Conservation (phyloP, 2,888 invertebrate genomes). For the Heliconius charithonia region DNA sequence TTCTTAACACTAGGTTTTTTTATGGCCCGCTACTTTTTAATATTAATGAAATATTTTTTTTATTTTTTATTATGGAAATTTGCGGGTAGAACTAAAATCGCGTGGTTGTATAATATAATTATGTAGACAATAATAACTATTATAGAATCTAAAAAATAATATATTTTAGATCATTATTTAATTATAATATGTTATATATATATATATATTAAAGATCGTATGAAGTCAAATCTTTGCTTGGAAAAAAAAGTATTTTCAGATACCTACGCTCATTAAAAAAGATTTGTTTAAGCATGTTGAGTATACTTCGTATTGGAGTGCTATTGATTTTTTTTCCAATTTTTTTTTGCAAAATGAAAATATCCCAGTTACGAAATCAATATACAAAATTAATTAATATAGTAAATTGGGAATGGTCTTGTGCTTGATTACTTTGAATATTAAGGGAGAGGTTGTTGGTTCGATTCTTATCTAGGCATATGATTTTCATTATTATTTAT, state of each 20-base stretch:
- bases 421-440: background rate
- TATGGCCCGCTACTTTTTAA: no score
- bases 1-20: background rate
- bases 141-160: background rate
- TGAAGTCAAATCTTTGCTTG: background rate
- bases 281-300: conserved; percentile 7
- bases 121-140: background rate
- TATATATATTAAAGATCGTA: background rate
- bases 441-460: background rate
- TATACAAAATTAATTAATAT: no score
- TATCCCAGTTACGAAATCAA: background rate
- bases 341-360: background rate
- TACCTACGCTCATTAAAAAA: conserved; percentile 19
- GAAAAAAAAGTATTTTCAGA: conserved; percentile 14
- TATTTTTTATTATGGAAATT: no score
- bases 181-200: background rate
- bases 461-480: background rate
- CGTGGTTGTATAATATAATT: background rate
- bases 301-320: conserved; percentile 9
- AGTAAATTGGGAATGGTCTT: background rate
- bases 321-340: conserved; percentile 18
- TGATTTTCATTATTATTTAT: background rate
- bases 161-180: background rate
- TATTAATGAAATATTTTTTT: no score
- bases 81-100: background rate